These are phyloP conservation scores for Hippocampus abdominalis DNA, from an alignment of 2,113 vertebrate genomes.

Conservation along the genomic window DNA sequence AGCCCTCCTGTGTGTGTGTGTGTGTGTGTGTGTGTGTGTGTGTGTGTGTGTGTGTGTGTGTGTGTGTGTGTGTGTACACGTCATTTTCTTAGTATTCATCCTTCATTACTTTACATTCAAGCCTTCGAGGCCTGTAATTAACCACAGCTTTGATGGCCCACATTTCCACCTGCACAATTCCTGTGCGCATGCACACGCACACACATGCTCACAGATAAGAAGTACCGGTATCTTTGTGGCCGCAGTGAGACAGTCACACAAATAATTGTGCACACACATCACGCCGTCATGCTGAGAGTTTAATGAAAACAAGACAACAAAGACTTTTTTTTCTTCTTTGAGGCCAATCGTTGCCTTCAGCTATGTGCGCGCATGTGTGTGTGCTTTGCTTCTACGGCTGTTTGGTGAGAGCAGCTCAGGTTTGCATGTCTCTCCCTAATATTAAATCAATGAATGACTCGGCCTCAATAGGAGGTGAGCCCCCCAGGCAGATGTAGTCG, in stretches of 20 bases:
- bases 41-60: slow-evolving; percentile 16
- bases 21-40: neutral
- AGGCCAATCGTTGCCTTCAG: slow-evolving; percentile 7
- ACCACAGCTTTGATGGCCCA: slow-evolving; percentile 52
- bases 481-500: slow-evolving; percentile 25
- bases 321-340: slow-evolving; percentile 10
- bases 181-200: slow-evolving; percentile 23
- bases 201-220: neutral
- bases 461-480: slow-evolving; percentile 11
- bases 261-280: slow-evolving; percentile 11
- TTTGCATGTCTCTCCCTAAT: slow-evolving; percentile 9
- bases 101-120: slow-evolving; percentile 47
- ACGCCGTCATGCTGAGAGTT: slow-evolving; percentile 26
- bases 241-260: slow-evolving; percentile 20
- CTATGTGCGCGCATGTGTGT: neutral
- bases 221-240: slow-evolving; percentile 16
- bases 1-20: slow-evolving; percentile 16
- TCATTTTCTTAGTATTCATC: slow-evolving; percentile 30
- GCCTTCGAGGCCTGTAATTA: slow-evolving; percentile 61
- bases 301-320: slow-evolving; percentile 33
- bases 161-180: slow-evolving; percentile 43
- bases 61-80: slow-evolving; percentile 9
- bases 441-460: slow-evolving; percentile 35
- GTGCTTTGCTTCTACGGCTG: neutral
- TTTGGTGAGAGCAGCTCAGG: slow-evolving; percentile 15